phyloP scores from a whole-genome alignment of 2,113 vertebrate species.

The Capra hircus region DNA sequence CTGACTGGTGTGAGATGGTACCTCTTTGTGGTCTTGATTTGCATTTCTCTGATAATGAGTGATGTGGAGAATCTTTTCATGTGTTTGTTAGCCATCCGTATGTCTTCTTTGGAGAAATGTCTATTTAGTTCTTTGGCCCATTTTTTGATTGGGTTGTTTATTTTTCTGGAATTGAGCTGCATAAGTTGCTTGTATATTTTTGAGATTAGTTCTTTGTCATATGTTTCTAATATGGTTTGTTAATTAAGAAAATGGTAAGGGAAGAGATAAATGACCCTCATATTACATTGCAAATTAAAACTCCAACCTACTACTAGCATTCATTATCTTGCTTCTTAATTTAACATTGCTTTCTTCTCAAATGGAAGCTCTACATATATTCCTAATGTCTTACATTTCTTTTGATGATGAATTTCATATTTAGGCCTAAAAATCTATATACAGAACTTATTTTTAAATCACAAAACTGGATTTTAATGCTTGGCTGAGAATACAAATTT shows the following conservation, averaged over 20 bases:
- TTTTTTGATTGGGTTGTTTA: too few relatives aligned
- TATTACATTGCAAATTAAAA: conserved; percentile 31
- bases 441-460: background rate
- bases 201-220: background rate
- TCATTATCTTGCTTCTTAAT: conserved; percentile 6
- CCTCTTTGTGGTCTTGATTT: too few relatives aligned
- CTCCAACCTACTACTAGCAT: background rate
- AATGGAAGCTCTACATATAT: background rate
- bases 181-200: too few relatives aligned
- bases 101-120: too few relatives aligned
- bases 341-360: background rate
- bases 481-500: background rate
- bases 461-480: conserved; percentile 25
- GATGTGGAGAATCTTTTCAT: too few relatives aligned
- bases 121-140: too few relatives aligned
- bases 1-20: too few relatives aligned
- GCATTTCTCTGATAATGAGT: too few relatives aligned
- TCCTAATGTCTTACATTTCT: background rate
- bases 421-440: conserved; percentile 35
- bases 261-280: background rate
- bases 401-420: conserved; percentile 29
- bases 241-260: conserved; percentile 33
- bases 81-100: too few relatives aligned
- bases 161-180: too few relatives aligned
- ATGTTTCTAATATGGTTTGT: background rate